Base-by-base conservation (phyloP, 2,113 vertebrate genomes). In the Peromyscus californicus region DNA sequence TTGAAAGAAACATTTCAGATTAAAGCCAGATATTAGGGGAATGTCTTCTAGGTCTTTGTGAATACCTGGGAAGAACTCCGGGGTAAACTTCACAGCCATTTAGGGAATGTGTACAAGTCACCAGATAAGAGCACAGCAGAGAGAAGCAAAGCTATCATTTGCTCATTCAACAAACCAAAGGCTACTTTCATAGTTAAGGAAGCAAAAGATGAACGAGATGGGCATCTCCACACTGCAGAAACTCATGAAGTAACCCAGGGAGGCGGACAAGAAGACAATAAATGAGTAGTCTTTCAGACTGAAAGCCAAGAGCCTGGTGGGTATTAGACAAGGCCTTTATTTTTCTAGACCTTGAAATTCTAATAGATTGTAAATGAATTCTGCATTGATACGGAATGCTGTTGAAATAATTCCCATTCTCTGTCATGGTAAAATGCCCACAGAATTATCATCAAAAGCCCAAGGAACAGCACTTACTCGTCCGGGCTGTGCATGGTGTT, bases 121-220 rank as follows among this genome's bases (percentile, higher is more conserved):
- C 42, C 45, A 92, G 7, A 3, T 91, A 24, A 79, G 45, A 89
- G 72, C 36, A 39, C 70, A 59, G 75, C 7, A 59, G 42, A 88
- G 69, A 84, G 79, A 87, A 39, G 13, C 48, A 70, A 96, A 78
- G 57, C 19, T 17, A 70, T 79, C n/a, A 29, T 93, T 80, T 82
- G 89, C 26, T 90, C 54, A 11, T n/a, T 90, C 51, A 94, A 51
- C 48, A 97, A 86, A 67, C 16, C n/a, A 54, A 93, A 78, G 69
- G 24, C 86, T 76, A 26, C 10, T 88, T 85, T 69, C 5, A 11
- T 57, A 86, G 10, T 26, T 83, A 31, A 33, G n/a, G 17, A 76
- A 89, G 22, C 78, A 76, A 63, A 48, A 78, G 59, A 89, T 21
- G 51, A 70, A n/a, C 19, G 51, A 42, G 29, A 26, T 51, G 22